phyloP scores from a whole-genome alignment of 2,113 vertebrate species.

The Chinchilla lanigera region DNA sequence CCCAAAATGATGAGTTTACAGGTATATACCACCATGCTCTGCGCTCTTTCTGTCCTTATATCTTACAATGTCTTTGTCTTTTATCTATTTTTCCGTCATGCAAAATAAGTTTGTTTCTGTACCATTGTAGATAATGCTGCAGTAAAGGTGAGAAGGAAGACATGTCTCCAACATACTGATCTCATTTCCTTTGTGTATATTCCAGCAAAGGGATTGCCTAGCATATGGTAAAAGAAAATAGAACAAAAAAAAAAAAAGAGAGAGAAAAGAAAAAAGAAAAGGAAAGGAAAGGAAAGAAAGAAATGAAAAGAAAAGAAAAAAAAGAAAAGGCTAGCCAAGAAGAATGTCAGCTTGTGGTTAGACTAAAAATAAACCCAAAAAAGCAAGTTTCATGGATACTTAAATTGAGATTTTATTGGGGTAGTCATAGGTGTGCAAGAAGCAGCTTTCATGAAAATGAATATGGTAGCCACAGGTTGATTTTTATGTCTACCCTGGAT shows the following conservation, averaged over 20 bases:
- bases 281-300: rapidly evolving
- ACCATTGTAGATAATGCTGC: not conserved
- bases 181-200: not conserved
- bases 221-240: too few relatives aligned
- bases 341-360: not conserved
- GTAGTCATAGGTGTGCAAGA: not conserved
- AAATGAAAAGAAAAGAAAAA: not conserved
- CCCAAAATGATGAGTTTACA: not conserved
- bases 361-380: too few relatives aligned
- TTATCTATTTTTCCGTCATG: not conserved
- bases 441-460: not conserved
- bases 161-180: not conserved
- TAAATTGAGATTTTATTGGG: not conserved
- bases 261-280: not conserved
- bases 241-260: not conserved
- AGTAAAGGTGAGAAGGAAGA: not conserved
- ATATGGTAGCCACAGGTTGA: not conserved
- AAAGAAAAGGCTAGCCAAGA: not conserved
- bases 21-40: rapidly evolving
- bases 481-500: not conserved
- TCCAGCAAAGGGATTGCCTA: not conserved
- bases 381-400: not conserved
- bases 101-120: not conserved
- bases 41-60: not conserved
- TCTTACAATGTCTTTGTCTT: not conserved